phyloP scores from a whole-genome alignment of 1,140 invertebrate genomes.

The Drosophila tani region DNA sequence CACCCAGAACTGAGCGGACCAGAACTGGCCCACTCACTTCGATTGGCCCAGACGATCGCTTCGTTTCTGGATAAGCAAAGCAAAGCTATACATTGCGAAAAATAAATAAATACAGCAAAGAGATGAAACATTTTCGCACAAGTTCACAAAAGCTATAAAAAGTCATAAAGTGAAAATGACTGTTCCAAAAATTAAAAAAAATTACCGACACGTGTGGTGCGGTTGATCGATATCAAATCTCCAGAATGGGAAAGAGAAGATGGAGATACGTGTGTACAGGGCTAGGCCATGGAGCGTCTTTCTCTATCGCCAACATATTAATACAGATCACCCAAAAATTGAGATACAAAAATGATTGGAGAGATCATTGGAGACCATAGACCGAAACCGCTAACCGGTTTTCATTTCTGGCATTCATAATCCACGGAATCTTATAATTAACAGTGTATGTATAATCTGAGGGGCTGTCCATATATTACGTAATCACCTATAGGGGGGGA shows the following conservation, averaged over 20 bases:
- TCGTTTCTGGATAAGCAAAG: slow-evolving; percentile 47
- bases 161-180: slow-evolving; percentile 21
- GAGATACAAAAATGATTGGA: slow-evolving; percentile 1
- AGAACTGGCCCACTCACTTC: slow-evolving; percentile 28
- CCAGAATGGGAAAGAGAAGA: neutral
- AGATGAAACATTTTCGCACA: slow-evolving; percentile 22
- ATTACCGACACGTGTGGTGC: slow-evolving; percentile 18
- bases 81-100: slow-evolving; percentile 16
- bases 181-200: slow-evolving; percentile 10
- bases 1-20: slow-evolving; percentile 44
- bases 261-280: neutral
- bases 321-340: slow-evolving; percentile 1
- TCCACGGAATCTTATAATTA: slow-evolving; percentile 4
- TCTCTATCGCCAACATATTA: slow-evolving; percentile 4
- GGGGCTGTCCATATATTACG: too few species aligned
- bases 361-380: slow-evolving; percentile 30
- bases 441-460: slow-evolving; percentile 3
- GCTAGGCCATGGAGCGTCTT: neutral
- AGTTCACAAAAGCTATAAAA: slow-evolving; percentile 21
- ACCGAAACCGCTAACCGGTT: slow-evolving; percentile 36
- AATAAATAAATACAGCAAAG: slow-evolving; percentile 12
- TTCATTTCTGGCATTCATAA: slow-evolving; percentile 36
- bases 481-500: too few species aligned
- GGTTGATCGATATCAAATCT: neutral
- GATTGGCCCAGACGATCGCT: slow-evolving; percentile 15